Percentiles rank a stretch among this genome's conserved stretches.
Evolutionary conservation across 2,797 vertebrate species (phyloP).

Genomic region (Eulemur mongoz): DNA sequence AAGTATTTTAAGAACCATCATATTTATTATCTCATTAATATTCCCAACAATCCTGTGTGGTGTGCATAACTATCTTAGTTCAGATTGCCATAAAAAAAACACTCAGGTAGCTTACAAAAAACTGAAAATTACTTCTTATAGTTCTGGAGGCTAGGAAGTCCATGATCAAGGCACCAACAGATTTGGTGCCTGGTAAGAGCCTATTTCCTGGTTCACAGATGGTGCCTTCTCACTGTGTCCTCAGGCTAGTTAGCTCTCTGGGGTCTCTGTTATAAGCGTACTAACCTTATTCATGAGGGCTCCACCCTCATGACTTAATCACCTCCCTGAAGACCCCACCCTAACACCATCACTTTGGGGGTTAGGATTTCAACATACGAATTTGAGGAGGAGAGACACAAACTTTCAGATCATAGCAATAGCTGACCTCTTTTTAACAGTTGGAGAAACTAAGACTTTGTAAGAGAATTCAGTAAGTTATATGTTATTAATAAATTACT

Average conservation of each 20-base stretch:
- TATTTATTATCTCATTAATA: slow-evolving; percentile 8
- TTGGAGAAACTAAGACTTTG: neutral
- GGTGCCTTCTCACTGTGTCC: neutral
- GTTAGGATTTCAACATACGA: neutral
- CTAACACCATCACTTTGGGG: neutral
- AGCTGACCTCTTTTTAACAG: neutral
- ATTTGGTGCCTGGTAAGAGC: neutral
- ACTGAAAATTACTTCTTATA: neutral
- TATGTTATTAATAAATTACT: neutral
- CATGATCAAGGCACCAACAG: neutral
- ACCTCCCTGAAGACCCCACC: neutral
- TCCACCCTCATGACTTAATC: neutral
- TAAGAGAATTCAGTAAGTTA: slow-evolving; percentile 16
- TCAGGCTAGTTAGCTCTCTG: neutral
- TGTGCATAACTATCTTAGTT: neutral
- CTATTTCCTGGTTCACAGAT: neutral
- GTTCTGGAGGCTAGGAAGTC: neutral
- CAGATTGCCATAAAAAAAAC: neutral
- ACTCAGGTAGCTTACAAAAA: neutral
- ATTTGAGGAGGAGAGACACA: neutral
- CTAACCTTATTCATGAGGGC: neutral
- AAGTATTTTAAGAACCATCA: neutral
- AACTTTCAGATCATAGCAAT: neutral
- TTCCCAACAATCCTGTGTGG: neutral
- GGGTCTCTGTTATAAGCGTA: neutral